These are phyloP conservation scores for Misgurnus anguillicaudatus DNA, from an alignment of 2,113 vertebrate species.

Conservation along the genomic window DNA sequence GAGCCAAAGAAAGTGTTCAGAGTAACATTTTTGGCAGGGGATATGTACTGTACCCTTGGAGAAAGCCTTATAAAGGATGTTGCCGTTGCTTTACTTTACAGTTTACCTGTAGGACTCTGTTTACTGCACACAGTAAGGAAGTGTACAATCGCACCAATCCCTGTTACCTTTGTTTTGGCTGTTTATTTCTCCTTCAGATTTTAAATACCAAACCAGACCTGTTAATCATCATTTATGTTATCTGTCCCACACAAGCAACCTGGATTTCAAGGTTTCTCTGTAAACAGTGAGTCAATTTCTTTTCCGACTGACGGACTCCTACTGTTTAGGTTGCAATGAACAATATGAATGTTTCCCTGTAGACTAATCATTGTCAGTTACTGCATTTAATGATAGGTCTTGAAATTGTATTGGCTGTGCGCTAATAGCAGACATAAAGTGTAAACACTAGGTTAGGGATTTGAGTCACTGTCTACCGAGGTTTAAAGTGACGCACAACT, in stretches of 20 bases:
- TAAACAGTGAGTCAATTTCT: not conserved
- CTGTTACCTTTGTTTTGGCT: not conserved
- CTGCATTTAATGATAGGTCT: constrained; percentile 9
- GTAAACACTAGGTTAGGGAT: constrained; percentile 31
- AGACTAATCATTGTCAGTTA: not conserved
- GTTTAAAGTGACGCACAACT: constrained; percentile 1
- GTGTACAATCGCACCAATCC: no score
- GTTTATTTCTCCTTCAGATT: not conserved
- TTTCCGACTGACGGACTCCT: not conserved
- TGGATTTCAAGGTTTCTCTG: constrained; percentile 4
- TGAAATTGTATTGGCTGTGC: not conserved
- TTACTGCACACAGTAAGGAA: no score
- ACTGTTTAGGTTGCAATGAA: not conserved
- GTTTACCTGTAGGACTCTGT: not conserved
- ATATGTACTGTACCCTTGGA: not conserved
- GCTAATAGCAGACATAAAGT: constrained; percentile 1
- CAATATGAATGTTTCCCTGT: not conserved
- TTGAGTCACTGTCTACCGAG: constrained; percentile 31
- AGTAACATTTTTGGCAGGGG: constrained; percentile 22
- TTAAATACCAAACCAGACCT: constrained; percentile 1
- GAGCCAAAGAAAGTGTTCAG: constrained; percentile 35
- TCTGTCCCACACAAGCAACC: constrained; percentile 20
- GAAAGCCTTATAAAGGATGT: not conserved
- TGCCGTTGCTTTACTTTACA: not conserved
- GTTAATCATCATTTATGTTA: constrained; percentile 4